Conservation (phyloP, 2,888 invertebrate genomes). For the Drosophila lacicola region DNA sequence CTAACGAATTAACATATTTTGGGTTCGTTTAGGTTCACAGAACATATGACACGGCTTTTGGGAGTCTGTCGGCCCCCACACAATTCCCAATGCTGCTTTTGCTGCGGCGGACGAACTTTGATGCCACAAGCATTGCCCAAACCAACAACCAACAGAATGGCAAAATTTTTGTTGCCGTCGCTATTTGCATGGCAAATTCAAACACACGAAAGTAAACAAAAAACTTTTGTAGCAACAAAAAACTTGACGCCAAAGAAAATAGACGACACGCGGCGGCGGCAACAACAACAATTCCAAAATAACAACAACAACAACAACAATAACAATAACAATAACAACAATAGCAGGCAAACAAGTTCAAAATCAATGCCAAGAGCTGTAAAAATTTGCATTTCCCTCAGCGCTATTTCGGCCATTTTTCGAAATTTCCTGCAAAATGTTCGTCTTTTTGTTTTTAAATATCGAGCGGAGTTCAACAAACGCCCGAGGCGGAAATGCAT, state of each 20-base stretch:
- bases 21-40: constrained; percentile 29
- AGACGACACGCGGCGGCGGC: constrained; percentile 41
- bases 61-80: constrained; percentile 6
- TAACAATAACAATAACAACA: constrained; percentile 16
- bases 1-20: constrained; percentile 60
- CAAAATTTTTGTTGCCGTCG: constrained; percentile 53
- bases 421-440: constrained; percentile 55
- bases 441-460: constrained; percentile 54
- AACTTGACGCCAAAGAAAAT: constrained; percentile 58
- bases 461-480: constrained; percentile 67
- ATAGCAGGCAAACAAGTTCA: constrained; percentile 55
- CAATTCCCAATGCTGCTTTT: constrained; percentile 39
- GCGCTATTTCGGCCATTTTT: constrained; percentile 33
- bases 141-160: constrained; percentile 29
- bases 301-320: constrained; percentile 18
- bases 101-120: constrained; percentile 43
- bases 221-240: constrained; percentile 69
- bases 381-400: constrained; percentile 75
- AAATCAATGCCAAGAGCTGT: constrained; percentile 77
- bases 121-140: constrained; percentile 30
- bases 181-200: constrained; percentile 77
- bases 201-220: constrained; percentile 75
- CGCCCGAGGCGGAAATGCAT: constrained; percentile 73
- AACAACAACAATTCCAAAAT: constrained; percentile 12
- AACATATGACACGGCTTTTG: constrained; percentile 50